phyloP scores from a whole-genome alignment of 2,113 vertebrate genomes.

The Entomyzon cyanotis region DNA sequence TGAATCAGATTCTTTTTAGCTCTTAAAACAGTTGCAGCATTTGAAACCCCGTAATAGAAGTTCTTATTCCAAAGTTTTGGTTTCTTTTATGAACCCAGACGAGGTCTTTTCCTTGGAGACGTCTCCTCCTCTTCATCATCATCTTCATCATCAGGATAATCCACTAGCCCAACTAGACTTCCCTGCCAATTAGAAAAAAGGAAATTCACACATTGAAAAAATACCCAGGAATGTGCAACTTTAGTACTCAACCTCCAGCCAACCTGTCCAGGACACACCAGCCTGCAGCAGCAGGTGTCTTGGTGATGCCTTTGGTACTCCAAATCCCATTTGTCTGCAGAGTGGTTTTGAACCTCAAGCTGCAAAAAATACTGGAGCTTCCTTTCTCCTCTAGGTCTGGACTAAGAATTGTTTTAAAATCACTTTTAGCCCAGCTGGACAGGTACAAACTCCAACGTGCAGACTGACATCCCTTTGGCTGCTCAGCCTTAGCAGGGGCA shows the following conservation, averaged over 20 bases:
- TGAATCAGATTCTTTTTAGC: conserved; percentile 76
- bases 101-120: conserved; percentile 92
- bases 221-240: background rate
- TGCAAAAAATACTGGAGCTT: background rate
- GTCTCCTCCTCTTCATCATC: conserved; percentile 94
- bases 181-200: conserved; percentile 71
- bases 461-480: background rate
- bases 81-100: conserved; percentile 89
- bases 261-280: rapidly evolving
- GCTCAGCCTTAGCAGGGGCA: background rate
- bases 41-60: conserved; percentile 75
- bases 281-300: background rate
- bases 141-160: conserved; percentile 96
- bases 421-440: background rate
- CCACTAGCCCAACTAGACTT: conserved; percentile 92
- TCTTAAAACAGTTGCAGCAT: conserved; percentile 80
- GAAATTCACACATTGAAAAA: background rate
- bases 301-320: background rate
- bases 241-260: background rate
- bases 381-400: background rate
- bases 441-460: rapidly evolving
- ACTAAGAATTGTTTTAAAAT: background rate
- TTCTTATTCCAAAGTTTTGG: conserved; percentile 62
- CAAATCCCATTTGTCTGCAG: background rate
- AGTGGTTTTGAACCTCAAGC: background rate